Percentiles rank a stretch among this genome's conserved stretches.
phyloP scores from a whole-genome alignment of 2,113 vertebrate species.

The Aplodontia rufa region DNA sequence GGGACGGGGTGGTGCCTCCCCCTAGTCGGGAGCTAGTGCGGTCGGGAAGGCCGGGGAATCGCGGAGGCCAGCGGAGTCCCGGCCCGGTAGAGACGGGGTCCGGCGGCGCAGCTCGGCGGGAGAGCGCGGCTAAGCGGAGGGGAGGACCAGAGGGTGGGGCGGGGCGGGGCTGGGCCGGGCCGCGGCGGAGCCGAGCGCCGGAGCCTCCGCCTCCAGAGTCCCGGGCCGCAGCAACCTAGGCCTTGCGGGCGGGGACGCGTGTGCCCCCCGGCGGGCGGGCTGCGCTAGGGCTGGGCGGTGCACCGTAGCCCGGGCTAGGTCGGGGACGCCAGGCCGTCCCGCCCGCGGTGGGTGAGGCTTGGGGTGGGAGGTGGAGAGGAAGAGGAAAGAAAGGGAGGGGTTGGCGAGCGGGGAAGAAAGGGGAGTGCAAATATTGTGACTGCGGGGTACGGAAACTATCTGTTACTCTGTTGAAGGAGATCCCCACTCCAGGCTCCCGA shows the following conservation, averaged over 20 bases:
- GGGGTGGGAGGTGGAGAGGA: neutral
- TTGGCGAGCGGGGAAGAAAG: neutral
- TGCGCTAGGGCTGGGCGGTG: neutral
- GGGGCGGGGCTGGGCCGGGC: slow-evolving; percentile 70
- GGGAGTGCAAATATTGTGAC: slow-evolving; percentile 27
- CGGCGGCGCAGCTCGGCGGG: neutral
- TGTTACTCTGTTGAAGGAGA: neutral
- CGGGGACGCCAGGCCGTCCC: neutral
- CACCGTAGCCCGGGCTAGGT: neutral
- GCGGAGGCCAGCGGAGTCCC: neutral
- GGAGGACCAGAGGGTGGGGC: slow-evolving; percentile 67
- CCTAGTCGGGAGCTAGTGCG: neutral
- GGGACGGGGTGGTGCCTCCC: slow-evolving; percentile 60
- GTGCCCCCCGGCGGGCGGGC: slow-evolving; percentile 5
- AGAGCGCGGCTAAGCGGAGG: slow-evolving; percentile 54
- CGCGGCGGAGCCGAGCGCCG: neutral
- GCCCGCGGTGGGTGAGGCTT: neutral
- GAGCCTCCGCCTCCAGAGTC: neutral
- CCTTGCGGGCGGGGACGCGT: slow-evolving; percentile 36
- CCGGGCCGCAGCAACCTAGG: neutral
- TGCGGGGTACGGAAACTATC: neutral
- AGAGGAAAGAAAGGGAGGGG: neutral
- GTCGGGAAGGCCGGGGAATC: neutral
- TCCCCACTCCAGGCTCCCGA: neutral
- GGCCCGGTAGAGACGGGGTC: too few species aligned